Evolutionary conservation across 2,113 vertebrate genomes (phyloP).

Genomic region (Vicugna pacos): DNA sequence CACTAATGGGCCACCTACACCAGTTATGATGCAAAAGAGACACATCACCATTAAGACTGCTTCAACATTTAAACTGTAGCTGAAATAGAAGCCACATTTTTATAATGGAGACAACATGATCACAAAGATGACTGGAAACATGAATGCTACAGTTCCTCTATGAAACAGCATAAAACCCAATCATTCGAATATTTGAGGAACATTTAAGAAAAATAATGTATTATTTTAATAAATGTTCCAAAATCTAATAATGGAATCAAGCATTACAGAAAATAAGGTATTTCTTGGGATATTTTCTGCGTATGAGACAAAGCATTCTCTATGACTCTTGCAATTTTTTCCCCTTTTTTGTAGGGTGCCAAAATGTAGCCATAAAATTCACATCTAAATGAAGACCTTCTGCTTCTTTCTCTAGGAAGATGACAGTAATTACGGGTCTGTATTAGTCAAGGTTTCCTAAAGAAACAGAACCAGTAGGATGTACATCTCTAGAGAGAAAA

Average conservation of each 20-base stretch:
- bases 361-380: neutral
- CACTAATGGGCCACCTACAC: slow-evolving; percentile 74
- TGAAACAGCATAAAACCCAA: neutral
- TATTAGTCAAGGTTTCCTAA: neutral
- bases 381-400: neutral
- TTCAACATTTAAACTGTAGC: slow-evolving; percentile 73
- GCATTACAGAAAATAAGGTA: neutral
- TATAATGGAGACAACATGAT: neutral
- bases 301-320: neutral
- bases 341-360: neutral
- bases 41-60: slow-evolving; percentile 77
- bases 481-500: neutral
- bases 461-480: neutral
- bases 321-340: neutral
- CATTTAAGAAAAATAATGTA: neutral
- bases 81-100: neutral
- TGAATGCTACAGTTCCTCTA: neutral
- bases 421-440: neutral
- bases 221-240: neutral
- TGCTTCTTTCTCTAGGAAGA: neutral
- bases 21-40: slow-evolving; percentile 78
- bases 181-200: neutral
- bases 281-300: neutral
- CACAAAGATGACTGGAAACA: neutral
- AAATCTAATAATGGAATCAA: neutral